Percentiles rank a stretch among this genome's conserved stretches.
Conservation (phyloP, 2,113 vertebrate genomes). For the Ibidorhyncha struthersii region DNA sequence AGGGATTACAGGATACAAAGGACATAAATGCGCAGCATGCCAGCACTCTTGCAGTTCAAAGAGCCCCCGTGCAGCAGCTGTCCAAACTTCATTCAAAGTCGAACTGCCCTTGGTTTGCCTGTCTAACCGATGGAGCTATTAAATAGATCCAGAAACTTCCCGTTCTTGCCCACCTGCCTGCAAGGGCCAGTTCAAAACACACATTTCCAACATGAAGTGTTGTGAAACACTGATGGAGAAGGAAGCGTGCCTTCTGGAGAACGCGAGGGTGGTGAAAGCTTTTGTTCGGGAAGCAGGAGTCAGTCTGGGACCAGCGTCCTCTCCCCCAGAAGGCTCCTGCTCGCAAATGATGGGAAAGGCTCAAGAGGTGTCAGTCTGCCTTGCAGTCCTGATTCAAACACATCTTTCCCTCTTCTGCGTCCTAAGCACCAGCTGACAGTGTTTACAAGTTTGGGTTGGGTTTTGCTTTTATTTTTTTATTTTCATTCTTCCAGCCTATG, state of each 20-base stretch:
- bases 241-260: fast-evolving
- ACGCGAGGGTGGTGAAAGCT: fast-evolving
- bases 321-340: neutral
- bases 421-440: neutral
- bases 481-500: neutral
- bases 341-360: fast-evolving
- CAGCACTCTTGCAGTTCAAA: neutral
- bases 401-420: neutral
- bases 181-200: fast-evolving
- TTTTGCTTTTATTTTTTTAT: neutral
- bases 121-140: fast-evolving
- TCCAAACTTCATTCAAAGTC: neutral
- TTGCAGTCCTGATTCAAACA: too few relatives aligned
- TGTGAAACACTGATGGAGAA: fast-evolving
- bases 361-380: fast-evolving
- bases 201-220: fast-evolving
- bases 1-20: neutral
- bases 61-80: neutral
- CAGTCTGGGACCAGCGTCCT: too few relatives aligned
- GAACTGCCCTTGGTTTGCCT: neutral
- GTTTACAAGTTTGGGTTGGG: neutral
- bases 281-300: fast-evolving
- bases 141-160: neutral
- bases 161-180: fast-evolving
- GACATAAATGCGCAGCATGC: neutral